phyloP scores from a whole-genome alignment of 1,140 invertebrate species.

The Platyura marginata region DNA sequence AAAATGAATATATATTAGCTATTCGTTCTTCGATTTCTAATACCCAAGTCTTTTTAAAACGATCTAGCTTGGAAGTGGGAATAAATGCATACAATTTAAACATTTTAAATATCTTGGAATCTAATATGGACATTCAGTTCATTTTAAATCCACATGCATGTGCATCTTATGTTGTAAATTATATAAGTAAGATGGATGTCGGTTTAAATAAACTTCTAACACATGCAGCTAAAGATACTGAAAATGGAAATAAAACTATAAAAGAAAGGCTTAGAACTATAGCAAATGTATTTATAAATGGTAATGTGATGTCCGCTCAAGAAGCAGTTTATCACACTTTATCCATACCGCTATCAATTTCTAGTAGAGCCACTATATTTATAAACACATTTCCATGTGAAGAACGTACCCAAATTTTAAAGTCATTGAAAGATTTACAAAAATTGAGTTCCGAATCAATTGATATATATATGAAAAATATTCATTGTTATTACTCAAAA shows the following conservation, averaged over 20 bases:
- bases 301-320: constrained; percentile 13
- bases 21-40: not conserved
- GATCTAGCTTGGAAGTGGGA: constrained; percentile 4
- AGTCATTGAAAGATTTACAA: not conserved
- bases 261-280: constrained; percentile 7
- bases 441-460: not conserved
- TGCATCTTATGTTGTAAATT: constrained; percentile 11
- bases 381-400: constrained; percentile 3
- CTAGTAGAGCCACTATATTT: constrained; percentile 6
- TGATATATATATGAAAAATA: not conserved
- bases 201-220: constrained; percentile 10
- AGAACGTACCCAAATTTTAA: not conserved
- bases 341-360: constrained; percentile 7
- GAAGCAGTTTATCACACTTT: constrained; percentile 14
- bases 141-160: constrained; percentile 10
- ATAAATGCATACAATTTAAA: constrained; percentile 12
- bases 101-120: constrained; percentile 8
- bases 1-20: not conserved
- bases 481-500: not conserved
- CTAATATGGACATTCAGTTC: constrained; percentile 15
- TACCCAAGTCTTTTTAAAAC: constrained; percentile 5
- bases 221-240: constrained; percentile 4
- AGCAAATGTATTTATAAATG: constrained; percentile 13
- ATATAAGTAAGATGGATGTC: constrained; percentile 10
- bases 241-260: not conserved